A percentile compares a stretch with the other conserved stretches of the same genome.
These are phyloP conservation scores for Chloropsis cyanopogon DNA, from an alignment of 2,113 vertebrate genomes.

Conservation along the genomic window DNA sequence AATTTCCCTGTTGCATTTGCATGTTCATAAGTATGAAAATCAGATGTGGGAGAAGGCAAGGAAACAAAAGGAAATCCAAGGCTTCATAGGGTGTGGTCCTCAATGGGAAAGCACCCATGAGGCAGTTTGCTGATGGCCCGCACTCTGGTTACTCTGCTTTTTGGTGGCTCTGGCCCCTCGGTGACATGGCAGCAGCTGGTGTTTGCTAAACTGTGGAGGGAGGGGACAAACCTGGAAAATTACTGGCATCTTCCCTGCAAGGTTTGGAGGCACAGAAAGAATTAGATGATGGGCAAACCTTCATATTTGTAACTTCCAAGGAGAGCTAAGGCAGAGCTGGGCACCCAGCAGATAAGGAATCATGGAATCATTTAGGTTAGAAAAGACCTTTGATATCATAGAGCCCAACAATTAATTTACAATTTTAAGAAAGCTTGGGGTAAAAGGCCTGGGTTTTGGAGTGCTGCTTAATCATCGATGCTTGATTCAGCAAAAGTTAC, in stretches of 20 bases:
- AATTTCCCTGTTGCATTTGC: slow-evolving; percentile 64
- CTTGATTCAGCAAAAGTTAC: not conserved
- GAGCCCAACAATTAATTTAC: not conserved
- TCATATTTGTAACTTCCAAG: not conserved
- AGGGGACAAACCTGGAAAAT: slow-evolving; percentile 46
- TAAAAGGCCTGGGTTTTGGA: not conserved
- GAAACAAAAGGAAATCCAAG: not conserved
- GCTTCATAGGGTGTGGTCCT: not conserved
- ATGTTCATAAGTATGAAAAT: slow-evolving; percentile 51
- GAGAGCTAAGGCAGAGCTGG: not conserved
- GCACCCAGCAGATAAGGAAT: not conserved
- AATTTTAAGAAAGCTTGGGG: not conserved
- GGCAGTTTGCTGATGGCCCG: not conserved
- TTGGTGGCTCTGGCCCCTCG: not conserved
- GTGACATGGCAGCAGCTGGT: not conserved
- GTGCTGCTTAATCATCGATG: not conserved
- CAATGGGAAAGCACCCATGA: not conserved
- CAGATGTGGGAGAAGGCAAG: slow-evolving; percentile 11
- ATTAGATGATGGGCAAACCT: not conserved
- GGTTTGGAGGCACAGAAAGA: not conserved
- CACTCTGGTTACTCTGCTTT: not conserved
- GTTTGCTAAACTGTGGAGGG: not conserved
- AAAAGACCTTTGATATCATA: not conserved
- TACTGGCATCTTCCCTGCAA: not conserved
- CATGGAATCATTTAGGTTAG: not conserved